These are phyloP conservation scores for Coptotermes formosanus DNA, from an alignment of 1,140 invertebrate species.

Conservation along the genomic window DNA sequence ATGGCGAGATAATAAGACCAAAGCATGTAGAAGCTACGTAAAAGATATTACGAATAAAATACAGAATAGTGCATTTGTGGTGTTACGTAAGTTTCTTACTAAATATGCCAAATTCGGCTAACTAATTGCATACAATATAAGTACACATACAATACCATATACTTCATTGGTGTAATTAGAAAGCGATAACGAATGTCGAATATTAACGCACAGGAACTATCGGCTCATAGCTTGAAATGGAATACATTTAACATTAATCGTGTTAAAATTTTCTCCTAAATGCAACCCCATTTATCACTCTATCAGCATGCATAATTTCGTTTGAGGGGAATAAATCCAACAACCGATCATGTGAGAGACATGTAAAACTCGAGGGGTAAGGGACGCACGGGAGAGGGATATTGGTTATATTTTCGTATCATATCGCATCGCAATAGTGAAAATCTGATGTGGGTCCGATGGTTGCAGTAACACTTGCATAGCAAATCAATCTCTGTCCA, in stretches of 20 bases:
- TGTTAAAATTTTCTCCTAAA: neutral
- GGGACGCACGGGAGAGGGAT: neutral
- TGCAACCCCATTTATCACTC: constrained; percentile 14
- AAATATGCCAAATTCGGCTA: neutral
- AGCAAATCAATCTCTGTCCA: constrained; percentile 13
- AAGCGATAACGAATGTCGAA: neutral
- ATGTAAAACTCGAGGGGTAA: neutral
- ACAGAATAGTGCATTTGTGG: too few relatives aligned
- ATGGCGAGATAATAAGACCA: too few relatives aligned
- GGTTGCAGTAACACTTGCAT: neutral
- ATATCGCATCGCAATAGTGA: neutral
- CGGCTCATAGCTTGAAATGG: neutral
- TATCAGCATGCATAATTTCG: neutral
- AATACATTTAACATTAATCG: constrained; percentile 18
- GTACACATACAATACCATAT: neutral
- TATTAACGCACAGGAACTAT: neutral
- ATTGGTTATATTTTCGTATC: constrained; percentile 2
- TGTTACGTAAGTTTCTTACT: too few relatives aligned
- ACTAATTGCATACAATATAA: neutral
- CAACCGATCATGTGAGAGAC: neutral
- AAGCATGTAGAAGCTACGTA: too few relatives aligned
- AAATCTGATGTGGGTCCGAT: neutral
- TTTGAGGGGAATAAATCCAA: neutral
- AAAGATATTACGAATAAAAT: too few relatives aligned
- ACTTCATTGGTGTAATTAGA: neutral